These are phyloP conservation scores for Trichonephila clavipes DNA, from an alignment of 1,140 invertebrate species.

Conservation along the genomic window DNA sequence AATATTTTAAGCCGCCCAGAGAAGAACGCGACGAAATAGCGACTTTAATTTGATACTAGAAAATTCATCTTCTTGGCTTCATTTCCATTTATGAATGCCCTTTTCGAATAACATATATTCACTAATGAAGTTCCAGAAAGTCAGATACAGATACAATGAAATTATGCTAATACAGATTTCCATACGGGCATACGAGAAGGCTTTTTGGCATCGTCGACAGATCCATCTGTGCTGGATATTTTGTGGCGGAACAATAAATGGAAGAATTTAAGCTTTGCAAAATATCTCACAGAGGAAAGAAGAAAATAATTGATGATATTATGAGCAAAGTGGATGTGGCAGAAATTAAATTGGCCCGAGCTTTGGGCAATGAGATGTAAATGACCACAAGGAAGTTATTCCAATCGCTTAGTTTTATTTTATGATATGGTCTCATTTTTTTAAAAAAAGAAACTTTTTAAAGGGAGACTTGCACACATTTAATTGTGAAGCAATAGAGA, in stretches of 20 bases:
- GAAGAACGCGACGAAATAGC: not conserved
- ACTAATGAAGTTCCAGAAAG: conserved; percentile 51
- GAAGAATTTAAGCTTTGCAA: not conserved
- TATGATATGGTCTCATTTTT: not conserved
- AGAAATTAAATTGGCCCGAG: conserved; percentile 47
- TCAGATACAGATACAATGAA: conserved; percentile 25
- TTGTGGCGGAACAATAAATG: not conserved
- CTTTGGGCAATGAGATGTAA: conserved; percentile 53
- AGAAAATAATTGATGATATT: conserved; percentile 40
- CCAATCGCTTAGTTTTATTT: not conserved
- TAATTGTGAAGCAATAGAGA: too few species aligned
- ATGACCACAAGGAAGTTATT: conserved; percentile 7
- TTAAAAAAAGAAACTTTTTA: too few species aligned
- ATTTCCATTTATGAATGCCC: conserved; percentile 51
- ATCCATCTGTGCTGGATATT: conserved; percentile 16
- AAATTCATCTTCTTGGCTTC: not conserved
- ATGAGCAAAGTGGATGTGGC: not conserved
- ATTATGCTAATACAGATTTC: conserved; percentile 57
- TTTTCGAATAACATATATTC: conserved; percentile 42
- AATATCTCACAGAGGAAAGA: not conserved
- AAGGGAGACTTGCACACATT: not conserved
- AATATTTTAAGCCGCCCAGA: not conserved
- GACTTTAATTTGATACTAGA: conserved; percentile 25
- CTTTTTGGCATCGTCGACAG: not conserved
- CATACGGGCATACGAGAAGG: not conserved